A percentile compares a stretch with the other conserved stretches of the same genome.
Conservation (phyloP, 2,888 invertebrate species). For the Kryphioiulus occultus region DNA sequence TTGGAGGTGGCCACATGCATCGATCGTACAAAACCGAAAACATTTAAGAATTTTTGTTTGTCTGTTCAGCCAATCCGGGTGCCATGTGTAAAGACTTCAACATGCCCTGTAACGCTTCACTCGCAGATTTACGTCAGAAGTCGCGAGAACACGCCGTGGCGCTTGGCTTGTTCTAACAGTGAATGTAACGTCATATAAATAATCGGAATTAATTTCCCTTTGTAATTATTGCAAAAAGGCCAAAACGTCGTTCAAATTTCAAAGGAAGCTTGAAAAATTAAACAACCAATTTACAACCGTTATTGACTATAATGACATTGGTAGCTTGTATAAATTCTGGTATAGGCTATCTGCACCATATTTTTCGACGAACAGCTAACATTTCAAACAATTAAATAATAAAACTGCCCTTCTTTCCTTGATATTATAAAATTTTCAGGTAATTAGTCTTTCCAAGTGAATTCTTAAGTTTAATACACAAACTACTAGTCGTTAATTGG, state of each 20-base stretch:
- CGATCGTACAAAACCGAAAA: slow-evolving; percentile 28
- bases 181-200: slow-evolving; percentile 1
- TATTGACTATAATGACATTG: not conserved
- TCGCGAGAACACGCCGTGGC: slow-evolving; percentile 53
- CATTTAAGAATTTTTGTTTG: slow-evolving; percentile 32
- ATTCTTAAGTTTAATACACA: too few species aligned
- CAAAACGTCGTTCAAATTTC: not conserved
- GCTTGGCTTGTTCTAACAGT: slow-evolving; percentile 51
- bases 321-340: not conserved
- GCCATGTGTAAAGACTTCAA: slow-evolving; percentile 54
- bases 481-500: slow-evolving; percentile 39
- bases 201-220: not conserved
- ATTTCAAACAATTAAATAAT: too few species aligned
- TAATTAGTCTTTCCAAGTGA: too few species aligned
- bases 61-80: slow-evolving; percentile 46
- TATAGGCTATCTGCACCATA: not conserved
- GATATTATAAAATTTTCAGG: too few species aligned
- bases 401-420: too few species aligned
- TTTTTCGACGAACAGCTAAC: not conserved
- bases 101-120: slow-evolving; percentile 52
- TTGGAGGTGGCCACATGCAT: not conserved
- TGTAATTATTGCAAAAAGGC: not conserved
- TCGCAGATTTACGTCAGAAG: slow-evolving; percentile 53
- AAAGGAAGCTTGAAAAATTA: not conserved
- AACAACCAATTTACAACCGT: not conserved